phyloP scores from a whole-genome alignment of 2,113 vertebrate species.

The Meles meles region DNA sequence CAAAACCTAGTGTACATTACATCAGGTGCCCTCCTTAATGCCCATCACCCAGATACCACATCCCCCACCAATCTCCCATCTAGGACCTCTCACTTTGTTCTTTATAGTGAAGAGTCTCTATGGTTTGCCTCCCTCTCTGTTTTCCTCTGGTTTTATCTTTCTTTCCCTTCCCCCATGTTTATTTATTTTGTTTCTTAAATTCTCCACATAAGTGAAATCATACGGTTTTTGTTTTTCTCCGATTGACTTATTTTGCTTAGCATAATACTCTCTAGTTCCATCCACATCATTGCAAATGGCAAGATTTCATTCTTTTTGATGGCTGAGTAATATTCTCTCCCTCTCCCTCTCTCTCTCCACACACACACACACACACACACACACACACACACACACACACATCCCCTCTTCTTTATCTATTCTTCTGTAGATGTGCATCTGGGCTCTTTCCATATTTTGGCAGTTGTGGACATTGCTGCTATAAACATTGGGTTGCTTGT shows the following conservation, averaged over 20 bases:
- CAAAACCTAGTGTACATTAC: not conserved
- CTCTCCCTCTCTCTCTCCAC: accelerated
- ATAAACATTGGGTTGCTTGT: not conserved
- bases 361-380: too few species aligned
- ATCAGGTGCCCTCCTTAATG: not conserved
- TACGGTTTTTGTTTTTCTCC: not conserved
- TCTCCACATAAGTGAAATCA: not conserved
- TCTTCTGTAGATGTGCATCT: not conserved
- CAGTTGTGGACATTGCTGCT: not conserved
- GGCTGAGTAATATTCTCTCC: not conserved
- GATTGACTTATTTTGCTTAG: not conserved
- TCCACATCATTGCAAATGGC: not conserved
- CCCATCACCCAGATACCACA: not conserved
- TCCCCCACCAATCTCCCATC: not conserved
- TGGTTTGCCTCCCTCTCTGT: not conserved
- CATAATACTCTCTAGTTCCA: not conserved
- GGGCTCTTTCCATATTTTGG: not conserved
- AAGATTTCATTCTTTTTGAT: not conserved
- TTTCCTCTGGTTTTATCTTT: not conserved
- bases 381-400: not conserved
- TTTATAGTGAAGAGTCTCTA: not conserved
- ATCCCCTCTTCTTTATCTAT: not conserved
- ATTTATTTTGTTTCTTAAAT: not conserved
- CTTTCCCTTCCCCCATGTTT: not conserved
- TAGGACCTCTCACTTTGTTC: not conserved